A percentile compares a stretch with the other conserved stretches of the same genome.
phyloP scores from a whole-genome alignment of 92 coral and sea anemone species.

The Heteractis magnifica region DNA sequence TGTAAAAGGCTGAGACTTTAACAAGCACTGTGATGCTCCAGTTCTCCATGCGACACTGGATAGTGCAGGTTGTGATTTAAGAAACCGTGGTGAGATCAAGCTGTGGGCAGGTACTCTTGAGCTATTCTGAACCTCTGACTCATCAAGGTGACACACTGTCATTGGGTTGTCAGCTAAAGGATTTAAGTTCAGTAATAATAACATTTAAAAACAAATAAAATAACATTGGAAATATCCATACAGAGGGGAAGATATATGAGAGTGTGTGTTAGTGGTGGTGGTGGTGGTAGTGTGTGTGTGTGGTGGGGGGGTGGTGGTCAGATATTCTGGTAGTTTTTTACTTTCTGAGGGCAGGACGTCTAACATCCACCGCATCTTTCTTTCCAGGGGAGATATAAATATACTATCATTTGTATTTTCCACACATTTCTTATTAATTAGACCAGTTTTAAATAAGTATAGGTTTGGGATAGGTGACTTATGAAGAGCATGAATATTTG shows the following conservation, averaged over 20 bases:
- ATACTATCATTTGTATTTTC: no score
- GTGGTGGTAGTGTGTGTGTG: not conserved
- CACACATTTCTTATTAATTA: no score
- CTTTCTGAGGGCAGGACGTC: no score
- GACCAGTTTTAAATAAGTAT: no score
- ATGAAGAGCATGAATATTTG: no score
- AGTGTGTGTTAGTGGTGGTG: no score
- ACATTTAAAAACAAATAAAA: not conserved
- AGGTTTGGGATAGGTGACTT: no score
- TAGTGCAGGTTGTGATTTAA: constrained; percentile 71
- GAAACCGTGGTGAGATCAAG: constrained; percentile 63
- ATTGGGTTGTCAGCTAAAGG: constrained; percentile 79
- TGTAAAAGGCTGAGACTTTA: constrained; percentile 36
- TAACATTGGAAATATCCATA: not conserved
- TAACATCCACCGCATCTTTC: no score
- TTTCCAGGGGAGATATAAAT: no score
- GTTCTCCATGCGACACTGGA: constrained; percentile 23
- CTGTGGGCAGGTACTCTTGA: constrained; percentile 44
- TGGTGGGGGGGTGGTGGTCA: not conserved
- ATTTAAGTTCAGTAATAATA: not conserved
- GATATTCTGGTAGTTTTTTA: no score
- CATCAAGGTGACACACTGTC: constrained; percentile 67
- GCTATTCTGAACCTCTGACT: constrained; percentile 26
- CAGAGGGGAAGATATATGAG: no score
- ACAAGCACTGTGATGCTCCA: constrained; percentile 14